Conservation (phyloP, 2,797 vertebrate species). For the Pseudotriccus pelzelni region DNA sequence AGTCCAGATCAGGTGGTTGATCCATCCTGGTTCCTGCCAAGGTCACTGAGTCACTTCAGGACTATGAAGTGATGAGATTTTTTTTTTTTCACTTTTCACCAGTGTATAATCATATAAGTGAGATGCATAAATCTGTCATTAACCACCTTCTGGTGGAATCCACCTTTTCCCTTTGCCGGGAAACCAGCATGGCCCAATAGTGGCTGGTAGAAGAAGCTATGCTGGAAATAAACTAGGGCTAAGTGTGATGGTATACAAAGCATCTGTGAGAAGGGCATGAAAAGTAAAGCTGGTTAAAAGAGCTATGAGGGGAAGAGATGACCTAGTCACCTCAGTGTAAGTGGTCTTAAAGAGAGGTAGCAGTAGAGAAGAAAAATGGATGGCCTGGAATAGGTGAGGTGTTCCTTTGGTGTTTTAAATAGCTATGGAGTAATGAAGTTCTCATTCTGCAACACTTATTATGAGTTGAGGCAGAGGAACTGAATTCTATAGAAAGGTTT, state of each 20-base stretch:
- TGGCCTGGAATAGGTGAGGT: background rate
- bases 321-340: background rate
- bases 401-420: background rate
- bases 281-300: background rate
- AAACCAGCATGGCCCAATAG: background rate
- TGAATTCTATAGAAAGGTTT: background rate
- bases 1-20: slow-evolving; percentile 2
- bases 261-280: background rate
- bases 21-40: background rate
- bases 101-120: background rate
- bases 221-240: background rate
- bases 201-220: background rate
- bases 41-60: slow-evolving; percentile 9
- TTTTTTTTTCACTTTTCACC: slow-evolving; percentile 29
- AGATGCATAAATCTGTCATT: background rate
- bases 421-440: background rate
- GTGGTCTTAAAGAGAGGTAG: background rate
- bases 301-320: background rate
- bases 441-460: background rate
- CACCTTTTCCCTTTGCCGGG: background rate
- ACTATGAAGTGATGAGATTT: background rate
- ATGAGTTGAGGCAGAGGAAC: background rate
- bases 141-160: background rate
- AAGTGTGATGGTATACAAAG: background rate
- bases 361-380: background rate